These are phyloP conservation scores for Poecilus cupreus DNA, from an alignment of 2,888 invertebrate species.

Conservation along the genomic window DNA sequence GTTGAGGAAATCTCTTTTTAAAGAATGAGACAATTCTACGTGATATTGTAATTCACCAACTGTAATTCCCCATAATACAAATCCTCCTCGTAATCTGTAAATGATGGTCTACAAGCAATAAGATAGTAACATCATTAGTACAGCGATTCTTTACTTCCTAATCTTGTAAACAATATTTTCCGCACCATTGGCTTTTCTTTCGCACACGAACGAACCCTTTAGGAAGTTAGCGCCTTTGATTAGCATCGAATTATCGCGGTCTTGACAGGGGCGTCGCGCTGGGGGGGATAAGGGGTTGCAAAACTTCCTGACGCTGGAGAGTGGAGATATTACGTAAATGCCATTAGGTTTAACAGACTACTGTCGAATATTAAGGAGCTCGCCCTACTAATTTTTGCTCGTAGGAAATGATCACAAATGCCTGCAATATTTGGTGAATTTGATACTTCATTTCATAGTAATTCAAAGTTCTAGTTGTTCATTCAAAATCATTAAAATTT, in stretches of 20 bases:
- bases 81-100: slow-evolving; percentile 3
- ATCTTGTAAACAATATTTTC: slow-evolving; percentile 52
- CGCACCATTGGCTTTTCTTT: slow-evolving; percentile 43
- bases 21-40: too few species aligned
- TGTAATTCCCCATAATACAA: background rate
- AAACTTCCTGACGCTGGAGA: background rate
- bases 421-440: too few species aligned
- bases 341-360: background rate
- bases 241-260: slow-evolving; percentile 46
- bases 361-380: background rate
- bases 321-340: background rate
- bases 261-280: background rate
- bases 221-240: slow-evolving; percentile 46
- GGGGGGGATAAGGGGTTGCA: background rate
- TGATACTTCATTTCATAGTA: too few species aligned
- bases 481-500: too few species aligned
- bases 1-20: too few species aligned
- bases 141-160: slow-evolving; percentile 22
- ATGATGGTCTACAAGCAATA: slow-evolving; percentile 14
- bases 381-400: background rate
- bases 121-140: slow-evolving; percentile 41
- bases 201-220: slow-evolving; percentile 39
- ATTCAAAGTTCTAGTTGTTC: too few species aligned
- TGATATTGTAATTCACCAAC: too few species aligned
- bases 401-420: too few species aligned